A percentile compares a stretch with the other conserved stretches of the same genome.
Conservation (phyloP, 2,113 vertebrate species). For the Thalassarche chlororhynchos region DNA sequence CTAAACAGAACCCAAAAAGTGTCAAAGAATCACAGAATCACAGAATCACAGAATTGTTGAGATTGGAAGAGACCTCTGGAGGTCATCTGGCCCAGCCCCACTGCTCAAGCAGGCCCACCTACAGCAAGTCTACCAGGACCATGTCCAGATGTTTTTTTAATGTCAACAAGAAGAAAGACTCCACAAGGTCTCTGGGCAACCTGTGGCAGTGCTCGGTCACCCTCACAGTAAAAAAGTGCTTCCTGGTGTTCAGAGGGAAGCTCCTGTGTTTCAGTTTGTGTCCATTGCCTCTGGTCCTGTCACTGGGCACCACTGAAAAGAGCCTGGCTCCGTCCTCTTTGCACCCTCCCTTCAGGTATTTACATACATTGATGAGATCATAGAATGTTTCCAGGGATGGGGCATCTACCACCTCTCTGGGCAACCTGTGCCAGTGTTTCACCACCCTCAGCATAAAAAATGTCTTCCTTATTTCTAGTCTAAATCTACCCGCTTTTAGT, state of each 20-base stretch:
- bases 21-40: not conserved
- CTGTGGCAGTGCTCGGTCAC: not conserved
- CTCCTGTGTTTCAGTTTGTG: not conserved
- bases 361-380: not conserved
- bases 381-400: not conserved
- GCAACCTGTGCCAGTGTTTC: not conserved
- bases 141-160: not conserved
- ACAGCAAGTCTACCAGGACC: not conserved
- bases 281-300: not conserved
- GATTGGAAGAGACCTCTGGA: not conserved
- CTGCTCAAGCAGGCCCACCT: not conserved
- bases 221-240: not conserved
- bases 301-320: not conserved
- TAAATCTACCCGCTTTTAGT: not conserved
- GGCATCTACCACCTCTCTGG: not conserved
- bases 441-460: not conserved
- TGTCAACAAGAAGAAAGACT: not conserved
- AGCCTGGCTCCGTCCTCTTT: not conserved
- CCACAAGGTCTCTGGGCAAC: not conserved
- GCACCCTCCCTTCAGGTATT: not conserved
- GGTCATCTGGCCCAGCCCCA: not conserved
- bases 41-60: not conserved
- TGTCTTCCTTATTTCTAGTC: not conserved
- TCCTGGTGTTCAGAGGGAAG: not conserved
- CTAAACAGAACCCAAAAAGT: not conserved